Percentiles rank a stretch among this genome's conserved stretches.
phyloP scores from a whole-genome alignment of 92 coral and sea anemone genomes.

The Palythoa grandiflora region DNA sequence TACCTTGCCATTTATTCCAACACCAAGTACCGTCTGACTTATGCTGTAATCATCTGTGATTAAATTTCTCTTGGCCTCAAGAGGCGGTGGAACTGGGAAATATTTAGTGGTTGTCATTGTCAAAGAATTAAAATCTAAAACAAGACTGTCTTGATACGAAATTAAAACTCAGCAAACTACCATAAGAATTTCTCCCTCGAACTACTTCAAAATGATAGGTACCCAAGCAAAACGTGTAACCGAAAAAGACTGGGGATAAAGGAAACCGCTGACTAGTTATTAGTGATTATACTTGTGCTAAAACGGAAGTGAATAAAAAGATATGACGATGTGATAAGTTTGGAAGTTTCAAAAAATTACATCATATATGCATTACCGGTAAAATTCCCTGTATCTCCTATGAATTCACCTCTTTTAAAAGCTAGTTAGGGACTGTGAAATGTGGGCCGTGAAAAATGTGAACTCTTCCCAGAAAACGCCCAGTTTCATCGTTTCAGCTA shows the following conservation, averaged over 20 bases:
- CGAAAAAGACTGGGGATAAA: background rate
- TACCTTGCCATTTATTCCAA: slow-evolving; percentile 98
- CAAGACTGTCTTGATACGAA: background rate
- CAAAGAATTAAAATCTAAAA: background rate
- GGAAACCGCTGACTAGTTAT: background rate
- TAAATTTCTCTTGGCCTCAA: slow-evolving; percentile 75
- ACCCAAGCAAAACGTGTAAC: background rate
- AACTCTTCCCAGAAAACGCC: too few species aligned
- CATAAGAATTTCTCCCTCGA: background rate
- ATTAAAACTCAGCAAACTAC: background rate
- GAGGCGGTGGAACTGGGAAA: slow-evolving; percentile 71
- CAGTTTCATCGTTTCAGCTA: too few species aligned
- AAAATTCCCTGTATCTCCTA: too few species aligned
- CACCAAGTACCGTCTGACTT: slow-evolving; percentile 89
- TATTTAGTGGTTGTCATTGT: slow-evolving; percentile 62
- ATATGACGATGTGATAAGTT: too few species aligned
- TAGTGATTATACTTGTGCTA: background rate
- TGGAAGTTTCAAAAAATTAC: too few species aligned
- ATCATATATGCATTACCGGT: too few species aligned
- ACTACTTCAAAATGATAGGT: background rate
- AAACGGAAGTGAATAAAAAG: too few species aligned
- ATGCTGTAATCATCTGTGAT: slow-evolving; percentile 81
- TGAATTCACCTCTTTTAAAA: too few species aligned
- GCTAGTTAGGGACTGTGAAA: too few species aligned
- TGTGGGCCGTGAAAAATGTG: too few species aligned